A percentile compares a stretch with the other conserved stretches of the same genome.
Evolutionary conservation across 2,888 invertebrate genomes (phyloP).

Genomic region (Pandemis corylana): DNA sequence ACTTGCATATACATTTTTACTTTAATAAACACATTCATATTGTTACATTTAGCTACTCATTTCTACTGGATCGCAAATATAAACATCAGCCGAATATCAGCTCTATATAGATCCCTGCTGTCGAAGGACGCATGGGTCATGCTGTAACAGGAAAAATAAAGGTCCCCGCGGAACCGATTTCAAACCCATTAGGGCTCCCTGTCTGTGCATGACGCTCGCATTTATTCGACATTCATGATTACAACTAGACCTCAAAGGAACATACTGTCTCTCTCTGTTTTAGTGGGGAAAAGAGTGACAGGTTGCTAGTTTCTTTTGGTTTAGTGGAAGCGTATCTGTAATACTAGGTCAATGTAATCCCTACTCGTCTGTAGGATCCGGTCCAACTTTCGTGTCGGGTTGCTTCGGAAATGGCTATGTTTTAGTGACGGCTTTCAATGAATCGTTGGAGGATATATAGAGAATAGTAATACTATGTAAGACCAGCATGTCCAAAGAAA

Average conservation of each 20-base stretch:
- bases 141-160: constrained; percentile 19
- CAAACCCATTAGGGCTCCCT: constrained; percentile 19
- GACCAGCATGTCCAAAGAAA: background rate
- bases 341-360: background rate
- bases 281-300: background rate
- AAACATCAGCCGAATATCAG: background rate
- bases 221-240: constrained; percentile 5
- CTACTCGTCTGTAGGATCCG: constrained; percentile 4
- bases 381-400: background rate
- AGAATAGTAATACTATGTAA: background rate
- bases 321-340: background rate
- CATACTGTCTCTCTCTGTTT: background rate
- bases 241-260: background rate
- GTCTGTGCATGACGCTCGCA: background rate
- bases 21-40: too few relatives aligned
- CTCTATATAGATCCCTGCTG: background rate
- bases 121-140: constrained; percentile 11
- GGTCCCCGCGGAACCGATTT: constrained; percentile 14
- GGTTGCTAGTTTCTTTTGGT: background rate
- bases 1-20: too few relatives aligned
- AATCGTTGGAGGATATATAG: background rate
- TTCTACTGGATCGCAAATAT: too few relatives aligned
- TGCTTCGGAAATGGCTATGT: background rate
- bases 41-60: too few relatives aligned
- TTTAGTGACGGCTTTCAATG: background rate